Base-by-base conservation (phyloP, 2,113 vertebrate genomes). In the Ctenomys sociabilis region DNA sequence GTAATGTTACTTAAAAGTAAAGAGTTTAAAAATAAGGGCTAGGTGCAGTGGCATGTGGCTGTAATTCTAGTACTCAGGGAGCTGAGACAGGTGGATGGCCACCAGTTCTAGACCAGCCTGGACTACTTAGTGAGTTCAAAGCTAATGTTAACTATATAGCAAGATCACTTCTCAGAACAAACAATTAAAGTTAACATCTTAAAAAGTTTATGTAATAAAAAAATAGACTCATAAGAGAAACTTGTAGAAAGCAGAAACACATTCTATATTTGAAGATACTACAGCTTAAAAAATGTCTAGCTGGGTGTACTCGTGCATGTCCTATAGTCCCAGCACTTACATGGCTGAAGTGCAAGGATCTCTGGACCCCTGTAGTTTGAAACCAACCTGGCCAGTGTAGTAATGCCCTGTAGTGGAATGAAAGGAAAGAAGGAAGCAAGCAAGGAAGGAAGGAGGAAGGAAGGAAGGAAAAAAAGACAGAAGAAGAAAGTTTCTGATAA, bases 201-300 rank as follows among this genome's bases (percentile, higher is more conserved):
- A 26, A 75, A 73, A 73, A 8, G 43, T 88, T 80, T 66, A 54
- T 82, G 28, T 54, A 85, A 66, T 85, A 7, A 81, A 45, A 89
- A 84, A 52, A n/a, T n/a, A 63, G 72, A 83, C 52, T 73, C 28
- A 19, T 28, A 77, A 75, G 30, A 80, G 73, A 57, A 35, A 8
- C 26, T 61, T 72, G 32, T 2, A 49, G 57, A 70, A 88, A 96
- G 75, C 37, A 77, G 88, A 66, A 75, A 43, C 85, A 30, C 68
- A 21, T 81, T 82, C 9, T 81, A 22, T 95, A 12, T 95, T 93
- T 30, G 73, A 73, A 84, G 10, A 5, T 95, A 88, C 49, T 87
- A n/a, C n/a, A n/a, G 0, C 64, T 83, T 81, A 85, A 63, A 75
- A 28, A 45, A 13, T 77, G 45, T 77, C 40, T 77, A 30, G 24